These are phyloP conservation scores for Phocoena phocoena DNA, from an alignment of 2,113 vertebrate genomes.

Conservation along the genomic window DNA sequence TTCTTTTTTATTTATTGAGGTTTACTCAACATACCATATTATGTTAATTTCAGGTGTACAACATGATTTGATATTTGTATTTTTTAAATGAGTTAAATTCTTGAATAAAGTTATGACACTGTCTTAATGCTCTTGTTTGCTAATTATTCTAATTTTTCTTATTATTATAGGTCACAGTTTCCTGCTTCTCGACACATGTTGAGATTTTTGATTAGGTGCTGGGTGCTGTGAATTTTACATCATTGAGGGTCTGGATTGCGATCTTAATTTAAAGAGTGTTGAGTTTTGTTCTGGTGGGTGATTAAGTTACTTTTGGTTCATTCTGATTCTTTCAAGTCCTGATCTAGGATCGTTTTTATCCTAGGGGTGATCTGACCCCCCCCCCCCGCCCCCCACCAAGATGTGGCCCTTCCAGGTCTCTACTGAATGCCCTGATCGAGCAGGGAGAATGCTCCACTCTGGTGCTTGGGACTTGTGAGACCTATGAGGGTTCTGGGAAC, in stretches of 20 bases:
- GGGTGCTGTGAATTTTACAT: background rate
- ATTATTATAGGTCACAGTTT: background rate
- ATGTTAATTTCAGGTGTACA: background rate
- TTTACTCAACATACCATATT: background rate
- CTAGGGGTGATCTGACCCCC: background rate
- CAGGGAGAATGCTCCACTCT: background rate
- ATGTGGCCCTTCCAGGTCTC: background rate
- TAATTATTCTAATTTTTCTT: background rate
- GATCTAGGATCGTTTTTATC: background rate
- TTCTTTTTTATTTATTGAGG: background rate
- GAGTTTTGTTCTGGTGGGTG: background rate
- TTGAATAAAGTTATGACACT: background rate
- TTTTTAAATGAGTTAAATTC: background rate
- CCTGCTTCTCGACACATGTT: background rate
- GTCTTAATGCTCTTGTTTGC: background rate
- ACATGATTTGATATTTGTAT: background rate
- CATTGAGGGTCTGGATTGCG: background rate
- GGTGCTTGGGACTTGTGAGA: background rate
- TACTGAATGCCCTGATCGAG: background rate
- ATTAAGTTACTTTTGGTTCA: background rate
- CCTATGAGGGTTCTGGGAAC: background rate
- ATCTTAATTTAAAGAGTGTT: background rate
- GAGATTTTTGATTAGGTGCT: background rate
- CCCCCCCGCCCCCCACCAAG: no score
- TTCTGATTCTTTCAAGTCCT: background rate